phyloP scores from a whole-genome alignment of 2,113 vertebrate genomes.

The Microcebus murinus region DNA sequence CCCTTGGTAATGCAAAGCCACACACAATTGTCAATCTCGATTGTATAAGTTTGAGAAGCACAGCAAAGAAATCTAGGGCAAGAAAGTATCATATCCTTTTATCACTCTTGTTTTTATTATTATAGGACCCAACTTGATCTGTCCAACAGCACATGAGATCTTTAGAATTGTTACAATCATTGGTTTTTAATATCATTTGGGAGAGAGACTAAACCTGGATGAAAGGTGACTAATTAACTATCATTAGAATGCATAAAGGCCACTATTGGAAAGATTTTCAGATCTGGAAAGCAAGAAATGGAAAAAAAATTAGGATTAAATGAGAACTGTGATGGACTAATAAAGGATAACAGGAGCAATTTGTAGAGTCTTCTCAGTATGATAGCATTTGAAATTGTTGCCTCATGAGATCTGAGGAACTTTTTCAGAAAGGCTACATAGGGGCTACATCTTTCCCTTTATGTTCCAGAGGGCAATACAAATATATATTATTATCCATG shows the following conservation, averaged over 20 bases:
- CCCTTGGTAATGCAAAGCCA: not conserved
- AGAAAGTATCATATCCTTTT: not conserved
- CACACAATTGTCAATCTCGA: not conserved
- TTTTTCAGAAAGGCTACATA: not conserved
- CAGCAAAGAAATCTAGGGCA: not conserved
- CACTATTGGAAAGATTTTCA: conserved; percentile 8
- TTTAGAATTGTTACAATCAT: conserved; percentile 15
- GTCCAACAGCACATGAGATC: not conserved
- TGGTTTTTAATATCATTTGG: conserved; percentile 33
- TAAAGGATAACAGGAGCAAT: not conserved
- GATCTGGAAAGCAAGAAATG: conserved; percentile 23
- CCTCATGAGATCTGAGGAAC: not conserved
- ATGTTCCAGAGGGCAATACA: not conserved
- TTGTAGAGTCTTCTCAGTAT: not conserved
- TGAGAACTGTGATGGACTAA: not conserved
- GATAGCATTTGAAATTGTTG: not conserved
- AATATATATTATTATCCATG: not conserved
- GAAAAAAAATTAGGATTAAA: not conserved
- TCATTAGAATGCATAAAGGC: not conserved
- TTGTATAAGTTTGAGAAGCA: not conserved
- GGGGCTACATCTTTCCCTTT: not conserved
- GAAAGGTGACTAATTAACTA: conserved; percentile 29
- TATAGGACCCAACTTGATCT: not conserved
- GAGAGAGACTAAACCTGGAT: not conserved
- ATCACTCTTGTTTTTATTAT: not conserved